phyloP scores from a whole-genome alignment of 2,888 invertebrate genomes.

The Anticlea derivata region DNA sequence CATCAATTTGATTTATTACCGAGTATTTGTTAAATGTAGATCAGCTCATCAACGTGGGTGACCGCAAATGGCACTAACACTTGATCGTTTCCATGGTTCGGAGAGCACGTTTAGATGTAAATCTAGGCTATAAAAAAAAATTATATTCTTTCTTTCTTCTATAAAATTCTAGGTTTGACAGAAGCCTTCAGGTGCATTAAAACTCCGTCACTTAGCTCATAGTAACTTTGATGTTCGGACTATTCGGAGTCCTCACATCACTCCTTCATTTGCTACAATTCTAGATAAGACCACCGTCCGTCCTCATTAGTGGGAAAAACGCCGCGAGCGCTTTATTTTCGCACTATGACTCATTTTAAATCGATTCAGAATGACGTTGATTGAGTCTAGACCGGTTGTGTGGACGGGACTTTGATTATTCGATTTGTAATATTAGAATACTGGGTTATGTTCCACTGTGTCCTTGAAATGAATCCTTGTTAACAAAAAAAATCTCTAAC shows the following conservation, averaged over 20 bases:
- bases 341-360: constrained; percentile 54
- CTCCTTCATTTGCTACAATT: not conserved
- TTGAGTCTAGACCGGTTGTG: constrained; percentile 37
- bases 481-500: too few species aligned
- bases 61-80: too few species aligned
- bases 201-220: too few species aligned
- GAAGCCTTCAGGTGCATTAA: too few species aligned
- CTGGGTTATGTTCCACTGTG: constrained; percentile 1
- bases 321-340: constrained; percentile 52
- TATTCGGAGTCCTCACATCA: constrained; percentile 1
- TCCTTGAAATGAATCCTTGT: not conserved
- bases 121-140: too few species aligned
- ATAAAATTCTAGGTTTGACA: too few species aligned
- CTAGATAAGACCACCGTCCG: constrained; percentile 48
- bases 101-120: too few species aligned
- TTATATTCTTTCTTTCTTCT: too few species aligned
- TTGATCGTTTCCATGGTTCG: too few species aligned
- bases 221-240: not conserved
- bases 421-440: constrained; percentile 4
- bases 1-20: too few species aligned
- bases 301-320: constrained; percentile 65
- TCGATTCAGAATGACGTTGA: constrained; percentile 44
- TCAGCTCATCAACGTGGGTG: too few species aligned
- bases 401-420: constrained; percentile 6
- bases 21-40: too few species aligned